phyloP scores from a whole-genome alignment of 2,113 vertebrate genomes.

The Nibea albiflora region DNA sequence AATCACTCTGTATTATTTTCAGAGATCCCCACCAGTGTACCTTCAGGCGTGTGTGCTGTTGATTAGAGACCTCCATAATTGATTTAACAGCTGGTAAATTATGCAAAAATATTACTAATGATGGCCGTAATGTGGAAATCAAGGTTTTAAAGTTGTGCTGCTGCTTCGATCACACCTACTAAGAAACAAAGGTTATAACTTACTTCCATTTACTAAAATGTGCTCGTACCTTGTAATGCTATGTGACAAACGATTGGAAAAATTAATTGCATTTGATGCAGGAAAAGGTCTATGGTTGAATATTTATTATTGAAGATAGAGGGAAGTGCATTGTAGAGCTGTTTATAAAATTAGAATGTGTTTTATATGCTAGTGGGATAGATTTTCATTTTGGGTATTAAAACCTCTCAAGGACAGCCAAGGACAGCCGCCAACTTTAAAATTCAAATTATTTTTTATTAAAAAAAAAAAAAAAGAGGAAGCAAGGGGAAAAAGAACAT shows the following conservation, averaged over 20 bases:
- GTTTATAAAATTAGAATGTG: slow-evolving; percentile 6
- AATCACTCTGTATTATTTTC: slow-evolving; percentile 54
- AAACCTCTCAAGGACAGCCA: slow-evolving; percentile 14
- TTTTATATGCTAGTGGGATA: slow-evolving; percentile 10
- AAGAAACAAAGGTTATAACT: too few species aligned
- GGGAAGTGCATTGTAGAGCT: neutral
- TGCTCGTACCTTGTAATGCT: too few species aligned
- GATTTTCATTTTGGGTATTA: neutral
- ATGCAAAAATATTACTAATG: slow-evolving; percentile 48
- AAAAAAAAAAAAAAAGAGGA: slow-evolving; percentile 1
- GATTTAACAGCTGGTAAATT: slow-evolving; percentile 52
- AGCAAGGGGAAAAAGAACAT: neutral
- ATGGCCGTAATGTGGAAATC: slow-evolving; percentile 42
- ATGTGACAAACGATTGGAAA: neutral
- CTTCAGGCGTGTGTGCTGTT: slow-evolving; percentile 38
- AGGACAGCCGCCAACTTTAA: slow-evolving; percentile 21
- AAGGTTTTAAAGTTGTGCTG: slow-evolving; percentile 30
- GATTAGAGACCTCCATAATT: slow-evolving; percentile 56
- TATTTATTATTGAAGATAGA: slow-evolving; percentile 2
- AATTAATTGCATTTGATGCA: neutral
- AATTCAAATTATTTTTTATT: neutral
- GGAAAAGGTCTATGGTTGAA: neutral
- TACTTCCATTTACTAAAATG: too few species aligned
- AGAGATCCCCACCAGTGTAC: slow-evolving; percentile 39
- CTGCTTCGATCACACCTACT: neutral